These are phyloP conservation scores for Saguinus imperator DNA, from an alignment of 2,113 vertebrate genomes.

Conservation along the genomic window DNA sequence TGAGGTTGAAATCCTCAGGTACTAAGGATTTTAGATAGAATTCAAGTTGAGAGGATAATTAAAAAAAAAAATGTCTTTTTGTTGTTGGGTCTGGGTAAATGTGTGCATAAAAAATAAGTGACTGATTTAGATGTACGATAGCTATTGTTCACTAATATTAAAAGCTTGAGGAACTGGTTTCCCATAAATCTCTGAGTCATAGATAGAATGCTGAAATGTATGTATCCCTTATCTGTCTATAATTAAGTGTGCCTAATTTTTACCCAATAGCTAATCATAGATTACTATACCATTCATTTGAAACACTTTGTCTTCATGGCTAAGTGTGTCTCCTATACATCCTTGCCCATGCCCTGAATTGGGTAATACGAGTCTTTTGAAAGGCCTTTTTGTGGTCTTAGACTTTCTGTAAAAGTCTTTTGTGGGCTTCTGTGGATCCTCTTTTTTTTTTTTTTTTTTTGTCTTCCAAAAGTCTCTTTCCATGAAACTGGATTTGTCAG, in stretches of 20 bases:
- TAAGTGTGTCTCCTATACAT: background rate
- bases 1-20: background rate
- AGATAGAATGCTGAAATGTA: background rate
- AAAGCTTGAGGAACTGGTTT: constrained; percentile 19
- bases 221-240: background rate
- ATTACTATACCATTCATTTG: background rate
- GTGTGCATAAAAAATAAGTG: background rate
- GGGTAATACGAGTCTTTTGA: background rate
- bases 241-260: background rate
- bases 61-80: background rate
- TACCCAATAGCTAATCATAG: background rate
- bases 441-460: background rate
- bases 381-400: no score
- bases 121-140: background rate
- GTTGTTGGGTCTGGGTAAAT: background rate
- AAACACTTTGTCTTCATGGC: background rate
- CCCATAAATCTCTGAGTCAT: background rate
- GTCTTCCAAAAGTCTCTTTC: background rate
- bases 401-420: no score
- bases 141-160: background rate
- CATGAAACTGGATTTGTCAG: background rate
- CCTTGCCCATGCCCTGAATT: background rate
- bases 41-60: constrained; percentile 8
- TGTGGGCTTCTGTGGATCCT: background rate
- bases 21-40: background rate